phyloP scores from a whole-genome alignment of 1,140 invertebrate species.

The Pseudobourletiella spinata region DNA sequence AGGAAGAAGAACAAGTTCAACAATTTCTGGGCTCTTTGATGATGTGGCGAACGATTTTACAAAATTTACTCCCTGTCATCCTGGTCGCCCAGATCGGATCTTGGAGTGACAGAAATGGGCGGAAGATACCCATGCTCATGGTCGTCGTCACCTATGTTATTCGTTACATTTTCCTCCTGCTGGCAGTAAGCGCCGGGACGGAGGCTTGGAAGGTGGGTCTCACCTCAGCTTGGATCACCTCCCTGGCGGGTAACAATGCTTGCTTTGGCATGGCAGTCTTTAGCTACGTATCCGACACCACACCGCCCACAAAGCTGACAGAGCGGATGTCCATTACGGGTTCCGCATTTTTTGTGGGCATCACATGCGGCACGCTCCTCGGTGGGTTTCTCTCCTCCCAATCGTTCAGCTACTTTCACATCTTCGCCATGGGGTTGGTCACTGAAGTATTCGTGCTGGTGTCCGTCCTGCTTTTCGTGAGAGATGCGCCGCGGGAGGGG shows the following conservation, averaged over 20 bases:
- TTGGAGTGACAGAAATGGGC: constrained; percentile 52
- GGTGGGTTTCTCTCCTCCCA: constrained; percentile 14
- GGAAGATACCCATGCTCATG: constrained; percentile 73
- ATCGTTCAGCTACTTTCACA: constrained; percentile 1
- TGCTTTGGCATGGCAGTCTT: constrained; percentile 65
- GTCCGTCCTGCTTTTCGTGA: constrained; percentile 7
- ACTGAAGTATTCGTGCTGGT: constrained; percentile 19
- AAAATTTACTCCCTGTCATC: constrained; percentile 48
- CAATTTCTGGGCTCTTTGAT: constrained; percentile 49
- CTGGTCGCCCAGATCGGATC: constrained; percentile 51
- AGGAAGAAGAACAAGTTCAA: constrained; percentile 41
- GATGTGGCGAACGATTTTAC: constrained; percentile 52
- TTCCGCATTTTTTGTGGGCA: constrained; percentile 20
- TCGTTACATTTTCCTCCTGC: constrained; percentile 61
- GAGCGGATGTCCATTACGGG: constrained; percentile 62
- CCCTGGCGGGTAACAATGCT: constrained; percentile 45
- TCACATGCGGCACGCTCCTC: constrained; percentile 13
- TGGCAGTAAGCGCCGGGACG: constrained; percentile 56
- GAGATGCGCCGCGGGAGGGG: constrained; percentile 13
- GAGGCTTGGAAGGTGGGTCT: constrained; percentile 23
- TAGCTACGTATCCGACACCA: constrained; percentile 79
- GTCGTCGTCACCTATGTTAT: constrained; percentile 71
- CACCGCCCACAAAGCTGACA: constrained; percentile 66
- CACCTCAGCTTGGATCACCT: constrained; percentile 44
- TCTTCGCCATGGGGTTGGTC: constrained; percentile 10